Conservation (phyloP, 2,113 vertebrate species). For the Osmerus eperlanus region DNA sequence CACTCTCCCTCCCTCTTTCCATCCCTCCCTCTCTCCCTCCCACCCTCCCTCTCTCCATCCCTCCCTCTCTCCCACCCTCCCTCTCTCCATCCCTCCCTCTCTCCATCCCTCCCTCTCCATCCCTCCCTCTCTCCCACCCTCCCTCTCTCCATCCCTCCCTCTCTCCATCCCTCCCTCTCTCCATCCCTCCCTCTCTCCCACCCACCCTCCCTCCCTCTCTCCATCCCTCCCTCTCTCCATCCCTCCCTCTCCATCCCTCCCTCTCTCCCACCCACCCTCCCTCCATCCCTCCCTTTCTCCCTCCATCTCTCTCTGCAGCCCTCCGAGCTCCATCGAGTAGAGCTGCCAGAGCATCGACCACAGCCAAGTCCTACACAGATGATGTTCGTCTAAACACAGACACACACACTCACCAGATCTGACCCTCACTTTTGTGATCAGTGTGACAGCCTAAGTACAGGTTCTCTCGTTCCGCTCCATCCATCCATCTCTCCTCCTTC, state of each 20-base stretch:
- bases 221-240: slow-evolving; percentile 38
- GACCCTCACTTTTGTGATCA: too few species aligned
- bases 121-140: too few species aligned
- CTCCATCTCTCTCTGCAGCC: slow-evolving; percentile 33
- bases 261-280: slow-evolving; percentile 35
- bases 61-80: too few species aligned
- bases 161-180: not conserved
- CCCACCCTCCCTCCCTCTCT: not conserved
- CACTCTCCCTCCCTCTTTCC: too few species aligned
- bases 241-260: slow-evolving; percentile 20
- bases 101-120: too few species aligned
- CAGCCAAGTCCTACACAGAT: slow-evolving; percentile 30
- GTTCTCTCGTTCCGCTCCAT: not conserved
- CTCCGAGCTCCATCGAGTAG: slow-evolving; percentile 58
- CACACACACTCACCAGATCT: too few species aligned
- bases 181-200: not conserved
- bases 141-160: not conserved
- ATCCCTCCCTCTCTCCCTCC: too few species aligned
- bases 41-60: too few species aligned
- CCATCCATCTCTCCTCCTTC: not conserved
- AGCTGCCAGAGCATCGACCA: slow-evolving; percentile 20
- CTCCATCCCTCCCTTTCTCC: not conserved
- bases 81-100: too few species aligned
- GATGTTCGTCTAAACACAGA: slow-evolving; percentile 32
- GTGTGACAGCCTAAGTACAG: too few species aligned